Percentiles rank a stretch among this genome's conserved stretches.
Evolutionary conservation across 2,888 invertebrate species (phyloP).

Genomic region (Epinotia bilunana): DNA sequence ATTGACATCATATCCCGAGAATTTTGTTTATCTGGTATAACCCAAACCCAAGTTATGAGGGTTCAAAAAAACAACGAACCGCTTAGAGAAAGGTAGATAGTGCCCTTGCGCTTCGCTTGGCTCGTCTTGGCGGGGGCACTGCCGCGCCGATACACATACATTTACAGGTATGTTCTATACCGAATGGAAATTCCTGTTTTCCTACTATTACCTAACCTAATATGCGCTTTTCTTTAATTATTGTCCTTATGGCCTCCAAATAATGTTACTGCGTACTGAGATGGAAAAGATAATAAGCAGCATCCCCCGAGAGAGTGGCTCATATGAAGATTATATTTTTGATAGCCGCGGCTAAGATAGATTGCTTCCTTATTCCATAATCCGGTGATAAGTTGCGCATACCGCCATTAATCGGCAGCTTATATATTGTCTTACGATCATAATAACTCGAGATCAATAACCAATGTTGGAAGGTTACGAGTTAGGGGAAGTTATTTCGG

Average conservation of each 20-base stretch:
- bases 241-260: conserved; percentile 15
- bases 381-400: conserved; percentile 51
- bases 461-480: conserved; percentile 8
- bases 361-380: conserved; percentile 58
- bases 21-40: no score
- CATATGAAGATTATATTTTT: conserved; percentile 41
- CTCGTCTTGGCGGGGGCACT: no score
- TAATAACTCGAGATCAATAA: conserved; percentile 23
- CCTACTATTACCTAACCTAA: no score
- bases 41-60: no score
- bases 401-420: conserved; percentile 19
- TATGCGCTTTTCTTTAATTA: conserved; percentile 4
- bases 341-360: conserved; percentile 51
- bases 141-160: no score
- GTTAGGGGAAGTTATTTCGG: background rate
- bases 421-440: conserved; percentile 35
- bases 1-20: no score
- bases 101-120: no score
- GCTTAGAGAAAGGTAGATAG: no score
- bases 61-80: no score
- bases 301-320: conserved; percentile 54
- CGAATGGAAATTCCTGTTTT: no score
- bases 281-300: conserved; percentile 60
- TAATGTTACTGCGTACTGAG: conserved; percentile 42
- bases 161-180: no score